phyloP scores from a whole-genome alignment of 2,888 invertebrate genomes.

The Aphidoletes aphidimyza region DNA sequence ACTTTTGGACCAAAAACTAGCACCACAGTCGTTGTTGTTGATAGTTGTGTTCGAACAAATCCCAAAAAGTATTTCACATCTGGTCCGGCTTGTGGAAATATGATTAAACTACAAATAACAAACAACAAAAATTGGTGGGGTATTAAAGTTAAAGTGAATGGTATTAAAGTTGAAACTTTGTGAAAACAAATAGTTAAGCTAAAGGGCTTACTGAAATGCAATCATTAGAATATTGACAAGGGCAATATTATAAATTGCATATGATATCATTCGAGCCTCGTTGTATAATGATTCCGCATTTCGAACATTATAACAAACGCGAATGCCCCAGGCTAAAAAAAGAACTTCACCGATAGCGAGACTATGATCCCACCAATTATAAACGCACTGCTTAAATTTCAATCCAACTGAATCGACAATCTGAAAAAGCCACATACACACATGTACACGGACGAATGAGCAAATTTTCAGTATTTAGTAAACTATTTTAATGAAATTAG shows the following conservation, averaged over 20 bases:
- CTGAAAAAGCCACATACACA: no score
- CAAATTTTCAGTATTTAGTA: no score
- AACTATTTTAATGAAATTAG: not conserved
- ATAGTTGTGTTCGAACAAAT: slow-evolving; percentile 90
- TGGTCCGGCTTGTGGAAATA: slow-evolving; percentile 87
- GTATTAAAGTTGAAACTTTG: slow-evolving; percentile 39
- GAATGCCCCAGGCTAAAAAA: slow-evolving; percentile 85
- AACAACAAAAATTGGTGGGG: no score
- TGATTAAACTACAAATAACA: slow-evolving; percentile 74
- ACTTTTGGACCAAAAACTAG: slow-evolving; percentile 71
- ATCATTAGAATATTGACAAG: slow-evolving; percentile 92
- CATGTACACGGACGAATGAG: slow-evolving; percentile 53
- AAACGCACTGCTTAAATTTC: slow-evolving; percentile 88
- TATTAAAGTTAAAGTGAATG: not conserved
- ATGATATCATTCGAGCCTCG: slow-evolving; percentile 91
- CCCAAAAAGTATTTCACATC: slow-evolving; percentile 92
- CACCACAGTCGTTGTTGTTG: slow-evolving; percentile 78
- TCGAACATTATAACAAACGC: slow-evolving; percentile 85
- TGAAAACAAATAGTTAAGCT: not conserved
- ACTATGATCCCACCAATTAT: slow-evolving; percentile 96
- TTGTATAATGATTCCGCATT: slow-evolving; percentile 94
- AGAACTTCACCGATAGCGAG: slow-evolving; percentile 83
- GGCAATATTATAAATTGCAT: slow-evolving; percentile 94
- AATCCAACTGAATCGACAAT: slow-evolving; percentile 80
- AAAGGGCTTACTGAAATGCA: slow-evolving; percentile 88